Conservation (phyloP, 2,113 vertebrate species). For the Saimiri boliviensis region DNA sequence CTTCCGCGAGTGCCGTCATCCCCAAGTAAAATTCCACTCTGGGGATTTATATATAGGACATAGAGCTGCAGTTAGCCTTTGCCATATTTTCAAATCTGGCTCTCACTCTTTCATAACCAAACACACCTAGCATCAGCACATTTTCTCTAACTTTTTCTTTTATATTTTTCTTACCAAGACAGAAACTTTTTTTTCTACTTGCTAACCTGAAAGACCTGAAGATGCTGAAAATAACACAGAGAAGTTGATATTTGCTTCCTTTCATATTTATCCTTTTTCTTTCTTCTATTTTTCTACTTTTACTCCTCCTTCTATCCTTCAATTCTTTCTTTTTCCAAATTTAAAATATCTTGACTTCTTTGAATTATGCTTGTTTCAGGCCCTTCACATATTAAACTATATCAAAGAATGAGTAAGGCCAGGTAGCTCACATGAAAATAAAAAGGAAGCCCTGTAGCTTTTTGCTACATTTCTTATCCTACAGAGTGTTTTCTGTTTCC, state of each 20-base stretch:
- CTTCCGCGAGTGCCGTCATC: neutral
- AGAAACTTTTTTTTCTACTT: neutral
- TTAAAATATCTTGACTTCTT: neutral
- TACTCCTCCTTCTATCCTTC: neutral
- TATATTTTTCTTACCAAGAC: neutral
- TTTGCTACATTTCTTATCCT: neutral
- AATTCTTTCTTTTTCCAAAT: neutral
- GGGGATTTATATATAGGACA: slow-evolving; percentile 4
- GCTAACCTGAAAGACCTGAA: neutral
- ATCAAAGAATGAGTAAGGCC: neutral
- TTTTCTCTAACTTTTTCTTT: slow-evolving; percentile 2
- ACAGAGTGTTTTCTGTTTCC: neutral
- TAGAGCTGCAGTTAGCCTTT: neutral
- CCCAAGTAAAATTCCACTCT: slow-evolving; percentile 29
- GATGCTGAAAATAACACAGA: neutral
- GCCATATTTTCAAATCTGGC: neutral
- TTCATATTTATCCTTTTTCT: neutral
- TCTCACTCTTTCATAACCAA: slow-evolving; percentile 26
- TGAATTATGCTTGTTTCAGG: neutral
- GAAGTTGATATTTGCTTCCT: neutral
- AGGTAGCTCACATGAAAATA: neutral
- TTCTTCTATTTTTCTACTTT: neutral
- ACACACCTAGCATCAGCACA: slow-evolving; percentile 51
- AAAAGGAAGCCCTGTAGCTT: neutral
- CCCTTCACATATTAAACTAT: neutral